Evolutionary conservation across 1,140 invertebrate species (phyloP).

Genomic region (Zeugodacus cucurbitae): DNA sequence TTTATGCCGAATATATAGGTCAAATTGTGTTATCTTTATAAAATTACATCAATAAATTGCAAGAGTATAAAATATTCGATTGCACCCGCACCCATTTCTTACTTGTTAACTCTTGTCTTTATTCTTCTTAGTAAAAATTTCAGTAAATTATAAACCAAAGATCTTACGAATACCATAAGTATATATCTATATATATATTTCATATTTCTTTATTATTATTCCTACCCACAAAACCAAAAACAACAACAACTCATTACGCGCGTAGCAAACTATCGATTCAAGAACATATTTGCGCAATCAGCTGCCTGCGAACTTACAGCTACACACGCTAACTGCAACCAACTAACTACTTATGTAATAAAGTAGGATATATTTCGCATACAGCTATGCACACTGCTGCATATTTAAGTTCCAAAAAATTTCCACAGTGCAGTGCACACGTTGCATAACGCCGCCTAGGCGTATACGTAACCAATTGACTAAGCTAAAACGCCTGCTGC

Average conservation of each 20-base stretch:
- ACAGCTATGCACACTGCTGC: neutral
- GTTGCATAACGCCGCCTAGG: neutral
- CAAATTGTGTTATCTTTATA: too few relatives aligned
- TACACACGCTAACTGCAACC: neutral
- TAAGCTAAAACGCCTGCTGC: neutral
- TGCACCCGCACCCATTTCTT: too few relatives aligned
- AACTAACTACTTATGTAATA: neutral
- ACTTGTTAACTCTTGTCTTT: too few relatives aligned
- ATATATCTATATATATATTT: too few relatives aligned
- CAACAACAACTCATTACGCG: neutral
- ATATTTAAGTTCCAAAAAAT: neutral
- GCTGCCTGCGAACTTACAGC: neutral
- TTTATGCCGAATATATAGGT: too few relatives aligned
- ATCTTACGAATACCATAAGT: too few relatives aligned
- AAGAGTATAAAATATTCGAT: too few relatives aligned
- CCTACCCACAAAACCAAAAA: neutral
- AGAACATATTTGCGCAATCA: neutral
- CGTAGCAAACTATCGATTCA: neutral
- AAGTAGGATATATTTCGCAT: neutral
- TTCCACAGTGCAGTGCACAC: neutral
- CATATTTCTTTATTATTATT: too few relatives aligned
- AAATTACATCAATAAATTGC: too few relatives aligned
- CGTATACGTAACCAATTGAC: conserved; percentile 18
- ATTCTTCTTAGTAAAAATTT: too few relatives aligned
- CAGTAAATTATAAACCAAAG: too few relatives aligned